Base-by-base conservation (phyloP, 1,140 invertebrate genomes). In the Aphaenogaster floridana region DNA sequence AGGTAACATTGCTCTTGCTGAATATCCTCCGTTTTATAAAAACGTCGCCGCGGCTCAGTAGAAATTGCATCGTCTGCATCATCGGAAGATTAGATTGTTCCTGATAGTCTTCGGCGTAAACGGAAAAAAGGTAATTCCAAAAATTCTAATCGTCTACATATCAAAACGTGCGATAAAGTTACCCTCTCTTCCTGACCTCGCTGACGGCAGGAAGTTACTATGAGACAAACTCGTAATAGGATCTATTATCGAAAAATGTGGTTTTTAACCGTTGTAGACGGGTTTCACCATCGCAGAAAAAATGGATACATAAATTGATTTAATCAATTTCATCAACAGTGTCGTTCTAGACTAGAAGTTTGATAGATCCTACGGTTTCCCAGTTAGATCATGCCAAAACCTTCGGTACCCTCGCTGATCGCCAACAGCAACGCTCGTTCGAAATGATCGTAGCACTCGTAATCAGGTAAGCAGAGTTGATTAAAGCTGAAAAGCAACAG, bases 331-430 rank as follows among this genome's bases (percentile, higher is more conserved):
- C 68, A 42, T 66, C 50, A 78, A 28, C n/a, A 9, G 5, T 81
- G 45, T 64, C 39, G 21, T 52, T 59, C 54, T 57, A 64, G 64
- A 91, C 87, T 91, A 91, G 74, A 91, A 76, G 45, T 79, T 79
- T 28, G 63, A 39, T 71, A 15, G 36, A 50, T 86, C 52, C 42
- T 54, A 64, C 5, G 4, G 9, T 69, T 59, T 69, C 13, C 9
- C 13, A 28, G 6, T 97, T 96, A 98, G 89, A 98, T 97, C 97
- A 99, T 97, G 88, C 98, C 98, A 95, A 99, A 99, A 59, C 99
- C 99, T 96, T 99, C 98, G 39, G 97, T 98, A 66, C 98, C 99
- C 96, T 99, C 99, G 94, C 98, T 99, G 93, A 99, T 99, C 85
- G 99, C 98, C 92, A 99, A 96, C 42, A 99, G 96, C 63, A 99